Base-by-base conservation (phyloP, 2,888 invertebrate species). In the Azorinus chamasolen region DNA sequence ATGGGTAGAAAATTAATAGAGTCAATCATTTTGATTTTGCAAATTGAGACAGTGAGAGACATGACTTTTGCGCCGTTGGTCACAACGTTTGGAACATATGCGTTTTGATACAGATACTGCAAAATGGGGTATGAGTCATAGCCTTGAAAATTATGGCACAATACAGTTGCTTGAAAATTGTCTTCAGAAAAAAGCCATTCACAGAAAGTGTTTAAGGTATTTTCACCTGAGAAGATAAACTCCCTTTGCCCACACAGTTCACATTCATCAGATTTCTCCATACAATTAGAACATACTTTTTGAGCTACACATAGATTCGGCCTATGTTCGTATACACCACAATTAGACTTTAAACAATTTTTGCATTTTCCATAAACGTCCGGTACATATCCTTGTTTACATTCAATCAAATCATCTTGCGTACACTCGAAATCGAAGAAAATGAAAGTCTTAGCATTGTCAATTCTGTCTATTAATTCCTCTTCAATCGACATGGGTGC, bases 61-160 rank as follows among this genome's bases (percentile, higher is more conserved):
- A 73, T 73, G 27, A 61, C 39, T 32, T 78, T 81, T 0, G 74
- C 70, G 6, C 72, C 81, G 65, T 65, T 63, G 20, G 46, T 62
- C 3, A 74, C 74, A 4, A 72, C 39, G 20, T 68, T 48, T 16
- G 54, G 77, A 4, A 72, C 39, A 22, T 68, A 43, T 16, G 54
- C 68, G 37, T 78, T 69, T 18, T 59, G 39, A 32, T 75, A 75
- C 3, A 81, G 65, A 43, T 71, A 81, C 20, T 68, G 58, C 5
- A 74, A 51, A 14, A 81, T 54, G 14, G 81, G 81, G 27, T 68
- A 78, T 0, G 74, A 74, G 43, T 74, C 65, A 45, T 74, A 74
- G 0, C 68, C 68, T 27, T 70, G 64, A 39, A 76, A 76, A 24
- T 71, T 76, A 41, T 76, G 76, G 53, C 65, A 70, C 2, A 71